These are phyloP conservation scores for Pteruthius melanotis DNA, from an alignment of 2,113 vertebrate species.

Conservation along the genomic window DNA sequence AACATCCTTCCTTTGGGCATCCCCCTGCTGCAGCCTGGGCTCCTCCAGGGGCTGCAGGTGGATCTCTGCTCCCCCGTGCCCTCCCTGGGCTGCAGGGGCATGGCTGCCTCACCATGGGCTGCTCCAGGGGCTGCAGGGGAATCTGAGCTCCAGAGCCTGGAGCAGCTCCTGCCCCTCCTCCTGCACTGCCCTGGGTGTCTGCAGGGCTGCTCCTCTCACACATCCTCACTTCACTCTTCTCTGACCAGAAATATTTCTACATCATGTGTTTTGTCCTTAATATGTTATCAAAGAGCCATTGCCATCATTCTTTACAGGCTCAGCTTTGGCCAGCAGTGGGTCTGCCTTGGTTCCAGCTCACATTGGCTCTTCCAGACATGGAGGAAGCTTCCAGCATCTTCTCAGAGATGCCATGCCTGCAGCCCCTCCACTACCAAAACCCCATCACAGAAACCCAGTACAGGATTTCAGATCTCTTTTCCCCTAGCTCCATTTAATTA, in stretches of 20 bases:
- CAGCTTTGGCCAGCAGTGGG: not conserved
- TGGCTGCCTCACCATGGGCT: not conserved
- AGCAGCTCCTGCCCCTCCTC: not conserved
- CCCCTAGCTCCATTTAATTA: rapidly evolving
- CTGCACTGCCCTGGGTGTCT: rapidly evolving
- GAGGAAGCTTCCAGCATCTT: not conserved
- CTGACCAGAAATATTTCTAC: not conserved
- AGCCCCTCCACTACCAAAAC: not conserved
- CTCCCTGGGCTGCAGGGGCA: not conserved
- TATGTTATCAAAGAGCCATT: too few species aligned
- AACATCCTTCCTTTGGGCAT: not conserved
- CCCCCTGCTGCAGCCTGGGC: not conserved
- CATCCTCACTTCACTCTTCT: not conserved
- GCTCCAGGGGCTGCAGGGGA: not conserved
- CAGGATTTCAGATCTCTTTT: not conserved
- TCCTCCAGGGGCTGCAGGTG: not conserved
- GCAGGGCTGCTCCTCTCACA: not conserved
- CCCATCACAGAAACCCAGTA: rapidly evolving
- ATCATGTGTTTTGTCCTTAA: not conserved
- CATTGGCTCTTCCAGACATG: not conserved
- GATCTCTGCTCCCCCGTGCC: not conserved
- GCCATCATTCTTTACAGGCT: not conserved
- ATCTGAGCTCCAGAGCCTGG: not conserved
- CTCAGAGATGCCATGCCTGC: not conserved
- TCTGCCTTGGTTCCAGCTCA: too few species aligned